A percentile compares a stretch with the other conserved stretches of the same genome.
phyloP scores from a whole-genome alignment of 2,113 vertebrate species.

The Caretta caretta region DNA sequence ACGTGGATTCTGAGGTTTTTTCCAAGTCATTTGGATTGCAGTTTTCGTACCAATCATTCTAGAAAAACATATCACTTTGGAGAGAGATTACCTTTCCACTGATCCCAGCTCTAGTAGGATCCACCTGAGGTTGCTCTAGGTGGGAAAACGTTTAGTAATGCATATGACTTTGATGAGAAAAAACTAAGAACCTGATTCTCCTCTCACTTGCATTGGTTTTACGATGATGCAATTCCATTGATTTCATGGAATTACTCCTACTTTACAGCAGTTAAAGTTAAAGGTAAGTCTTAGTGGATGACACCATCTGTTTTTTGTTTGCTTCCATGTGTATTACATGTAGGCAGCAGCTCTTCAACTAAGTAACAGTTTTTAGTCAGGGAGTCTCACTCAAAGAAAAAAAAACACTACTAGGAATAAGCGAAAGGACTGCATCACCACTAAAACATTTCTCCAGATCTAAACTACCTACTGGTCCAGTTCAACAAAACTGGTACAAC shows the following conservation, averaged over 20 bases:
- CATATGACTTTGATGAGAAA: not conserved
- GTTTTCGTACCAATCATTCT: slow-evolving; percentile 35
- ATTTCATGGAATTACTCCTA: not conserved
- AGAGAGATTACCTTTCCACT: not conserved
- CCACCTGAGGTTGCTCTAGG: not conserved
- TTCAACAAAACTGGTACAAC: not conserved
- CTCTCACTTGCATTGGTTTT: not conserved
- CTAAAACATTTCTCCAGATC: not conserved
- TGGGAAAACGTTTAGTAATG: not conserved
- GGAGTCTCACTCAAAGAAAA: not conserved
- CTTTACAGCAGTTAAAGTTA: not conserved
- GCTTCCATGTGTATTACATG: accelerated
- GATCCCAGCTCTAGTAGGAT: not conserved
- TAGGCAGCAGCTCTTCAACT: not conserved
- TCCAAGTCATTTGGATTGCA: not conserved
- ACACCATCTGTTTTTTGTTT: accelerated
- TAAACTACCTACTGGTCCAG: not conserved
- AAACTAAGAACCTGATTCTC: not conserved
- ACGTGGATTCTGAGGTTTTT: slow-evolving; percentile 19
- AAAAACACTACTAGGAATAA: not conserved
- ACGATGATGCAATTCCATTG: not conserved
- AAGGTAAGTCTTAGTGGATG: not conserved
- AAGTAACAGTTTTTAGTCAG: not conserved
- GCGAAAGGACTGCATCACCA: not conserved
- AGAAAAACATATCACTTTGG: not conserved